Base-by-base conservation (phyloP, 2,797 vertebrate species). In the Alosa sapidissima region DNA sequence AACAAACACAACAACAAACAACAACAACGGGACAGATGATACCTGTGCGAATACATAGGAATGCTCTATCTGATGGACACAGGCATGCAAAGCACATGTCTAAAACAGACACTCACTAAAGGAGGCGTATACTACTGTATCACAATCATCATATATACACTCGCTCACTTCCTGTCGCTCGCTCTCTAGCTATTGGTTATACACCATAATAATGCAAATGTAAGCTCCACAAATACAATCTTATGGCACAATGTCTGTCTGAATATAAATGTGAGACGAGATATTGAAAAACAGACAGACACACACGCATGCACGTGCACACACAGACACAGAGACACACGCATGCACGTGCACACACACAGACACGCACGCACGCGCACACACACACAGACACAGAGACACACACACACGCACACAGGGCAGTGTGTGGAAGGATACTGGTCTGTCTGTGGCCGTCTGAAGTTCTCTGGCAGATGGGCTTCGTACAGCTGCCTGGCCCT, bases 391-490 rank as follows among this genome's bases (percentile, higher is more conserved):
- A 81, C 36, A 78, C 2, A 55, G 33, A 78, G 33, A 82, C 7
- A 84, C 13, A 82, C n/a, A 84, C 11, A 82, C 8, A 58, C 1
- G 21, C 28, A 54, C 9, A 55, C 13, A 60, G 52, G n/a, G 54
- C 19, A 36, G 13, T 5, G 36, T 81, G 51, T 16, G 60, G 54
- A 93, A 99, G 97, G 98, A 99, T 99, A 99, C 98, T 99, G 98
- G 93, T 99, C 98, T 36, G 97, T 98, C 91, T 99, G 98, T 88
- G 98, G 98, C 89, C 98, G 96, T 94, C 96, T 96, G 93, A 99
- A 99, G 92, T 93, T 97, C 89, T 99, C 98, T 86, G 98, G 98
- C 87, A 99, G 97, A 93, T 98, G 96, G 88, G 97, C 98, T 95
- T 99, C 98, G 87, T 99, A 99, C 83, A 97, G 95, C 91, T 95